Evolutionary conservation across 2,113 vertebrate genomes (phyloP), one percentile per base, ranked within the genome.

Genomic region (Syngnathoides biaculeatus): DNA sequence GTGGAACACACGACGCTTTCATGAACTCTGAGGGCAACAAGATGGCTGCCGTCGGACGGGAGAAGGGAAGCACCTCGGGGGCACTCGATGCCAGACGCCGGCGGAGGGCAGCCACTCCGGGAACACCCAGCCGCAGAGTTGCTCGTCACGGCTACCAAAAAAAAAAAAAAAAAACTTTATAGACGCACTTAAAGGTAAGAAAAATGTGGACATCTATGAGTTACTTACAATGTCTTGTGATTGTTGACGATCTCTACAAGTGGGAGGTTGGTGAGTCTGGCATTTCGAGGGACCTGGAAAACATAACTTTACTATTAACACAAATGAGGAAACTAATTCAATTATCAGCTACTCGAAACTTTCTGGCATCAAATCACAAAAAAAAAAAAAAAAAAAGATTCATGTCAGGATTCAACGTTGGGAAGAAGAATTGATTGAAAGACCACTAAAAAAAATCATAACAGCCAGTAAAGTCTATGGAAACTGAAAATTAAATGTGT

Each of bases 71-170:
- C 81, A 96, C 96, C 94, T 94, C 8, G 88, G 86, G 0, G 94
- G 88, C 12, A 98, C 86, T n/a, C 89, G 87, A 0, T 62, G 78
- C 95, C 95, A 98, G 71, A 89, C 80, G 38, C 77, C 89, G 2
- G 79, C 79, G 65, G 92, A 86, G 0, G 95, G 95, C 61, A 96
- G 82, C 96, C 95, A 98, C 17, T 95, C 92, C 0, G 95, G 92
- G 69, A 96, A 97, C 64, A 93, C 94, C 95, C 95, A 97, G 70
- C 84, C 89, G 0, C 92, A 94, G 83, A 85, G 75, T 76, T 92
- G 85, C 78, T 93, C 89, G 14, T 94, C 91, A 39, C 95, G 92
- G 79, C 95, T 98, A 75, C 5, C 71, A 72, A 17, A 20, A 39
- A 74, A 56, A 66, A 20, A 26, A 74, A 11, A 24, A 38, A 81